These are phyloP conservation scores for Blastobasis lacticolella DNA, from an alignment of 2,888 invertebrate genomes.

Conservation along the genomic window DNA sequence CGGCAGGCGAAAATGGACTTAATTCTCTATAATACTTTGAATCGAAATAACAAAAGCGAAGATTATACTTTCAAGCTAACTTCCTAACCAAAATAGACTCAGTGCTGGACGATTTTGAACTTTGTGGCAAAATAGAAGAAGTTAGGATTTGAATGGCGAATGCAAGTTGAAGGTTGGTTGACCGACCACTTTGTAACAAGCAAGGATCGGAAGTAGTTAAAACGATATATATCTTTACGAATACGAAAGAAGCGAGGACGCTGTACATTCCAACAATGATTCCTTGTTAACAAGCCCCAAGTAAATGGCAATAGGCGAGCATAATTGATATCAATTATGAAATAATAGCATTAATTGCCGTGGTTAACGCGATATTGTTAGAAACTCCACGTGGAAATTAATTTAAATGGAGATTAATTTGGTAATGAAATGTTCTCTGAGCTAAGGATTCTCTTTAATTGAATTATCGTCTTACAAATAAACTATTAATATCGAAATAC, in stretches of 20 bases:
- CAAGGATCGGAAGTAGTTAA: conserved; percentile 18
- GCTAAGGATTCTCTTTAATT: no score
- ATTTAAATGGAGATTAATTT: no score
- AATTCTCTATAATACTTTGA: not conserved
- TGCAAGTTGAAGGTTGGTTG: conserved; percentile 15
- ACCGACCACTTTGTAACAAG: conserved; percentile 17
- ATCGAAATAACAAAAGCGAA: conserved; percentile 2
- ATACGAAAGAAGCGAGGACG: conserved; percentile 13
- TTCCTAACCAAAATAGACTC: conserved; percentile 1
- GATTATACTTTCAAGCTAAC: conserved; percentile 14
- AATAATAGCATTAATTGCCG: no score
- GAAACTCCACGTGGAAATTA: no score
- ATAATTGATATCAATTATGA: no score
- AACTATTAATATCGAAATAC: no score
- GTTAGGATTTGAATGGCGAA: conserved; percentile 4
- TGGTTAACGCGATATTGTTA: no score
- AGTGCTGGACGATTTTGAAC: conserved; percentile 1
- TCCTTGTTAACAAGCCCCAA: not conserved
- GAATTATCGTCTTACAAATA: no score
- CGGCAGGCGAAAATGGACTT: conserved; percentile 3
- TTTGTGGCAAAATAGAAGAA: not conserved
- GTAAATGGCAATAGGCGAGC: no score
- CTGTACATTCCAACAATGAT: conserved; percentile 5
- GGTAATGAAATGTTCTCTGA: no score
- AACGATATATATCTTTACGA: conserved; percentile 18